phyloP scores from a whole-genome alignment of 2,113 vertebrate species.

The Heloderma charlesbogerti region DNA sequence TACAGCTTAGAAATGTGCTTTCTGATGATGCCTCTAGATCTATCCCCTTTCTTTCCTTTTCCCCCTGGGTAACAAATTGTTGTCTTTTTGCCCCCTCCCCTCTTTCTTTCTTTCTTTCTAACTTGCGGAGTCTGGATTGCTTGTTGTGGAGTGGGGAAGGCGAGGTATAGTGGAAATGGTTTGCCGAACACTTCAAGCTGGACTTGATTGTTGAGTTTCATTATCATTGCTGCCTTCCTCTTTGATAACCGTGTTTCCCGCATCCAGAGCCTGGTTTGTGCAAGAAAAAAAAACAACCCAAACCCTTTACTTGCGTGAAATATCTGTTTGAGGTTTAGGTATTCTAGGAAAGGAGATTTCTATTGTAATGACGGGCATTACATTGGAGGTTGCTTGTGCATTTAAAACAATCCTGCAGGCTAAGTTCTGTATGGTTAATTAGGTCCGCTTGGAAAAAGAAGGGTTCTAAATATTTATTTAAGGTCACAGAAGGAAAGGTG shows the following conservation, averaged over 20 bases:
- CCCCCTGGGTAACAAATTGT: background rate
- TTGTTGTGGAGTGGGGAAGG: background rate
- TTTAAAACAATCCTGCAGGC: background rate
- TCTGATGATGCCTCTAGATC: background rate
- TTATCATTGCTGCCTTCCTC: conserved; percentile 27
- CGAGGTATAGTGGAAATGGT: background rate
- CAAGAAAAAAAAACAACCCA: background rate
- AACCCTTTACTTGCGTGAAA: conserved; percentile 37
- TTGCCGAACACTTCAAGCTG: conserved; percentile 22
- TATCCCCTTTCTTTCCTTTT: background rate
- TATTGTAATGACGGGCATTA: background rate
- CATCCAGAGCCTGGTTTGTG: conserved; percentile 37
- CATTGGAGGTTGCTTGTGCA: background rate
- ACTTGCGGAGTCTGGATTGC: background rate
- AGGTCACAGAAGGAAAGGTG: background rate
- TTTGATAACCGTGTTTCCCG: background rate
- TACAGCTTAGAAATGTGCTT: background rate
- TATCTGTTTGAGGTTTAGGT: conserved; percentile 58
- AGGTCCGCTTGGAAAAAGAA: fast-evolving
- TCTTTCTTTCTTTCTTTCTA: background rate
- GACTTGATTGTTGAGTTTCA: conserved; percentile 46
- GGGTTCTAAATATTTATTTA: background rate
- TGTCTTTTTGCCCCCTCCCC: background rate
- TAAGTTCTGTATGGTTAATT: background rate
- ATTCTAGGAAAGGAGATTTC: background rate